Percentiles rank a stretch among this genome's conserved stretches.
phyloP scores from a whole-genome alignment of 2,113 vertebrate species.

The Rhea americana region DNA sequence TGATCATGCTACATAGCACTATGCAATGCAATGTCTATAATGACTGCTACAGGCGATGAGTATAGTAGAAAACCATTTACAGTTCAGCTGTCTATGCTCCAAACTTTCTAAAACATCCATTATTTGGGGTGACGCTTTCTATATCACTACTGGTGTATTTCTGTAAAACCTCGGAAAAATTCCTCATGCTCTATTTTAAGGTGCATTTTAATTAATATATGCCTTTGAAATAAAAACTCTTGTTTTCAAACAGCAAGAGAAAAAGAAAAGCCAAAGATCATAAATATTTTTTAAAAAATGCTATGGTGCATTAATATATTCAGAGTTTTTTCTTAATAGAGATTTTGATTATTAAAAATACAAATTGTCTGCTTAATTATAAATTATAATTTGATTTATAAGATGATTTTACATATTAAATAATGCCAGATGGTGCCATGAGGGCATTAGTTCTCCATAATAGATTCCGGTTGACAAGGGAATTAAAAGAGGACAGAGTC shows the following conservation, averaged over 20 bases:
- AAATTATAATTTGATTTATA: slow-evolving; percentile 70
- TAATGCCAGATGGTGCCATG: slow-evolving; percentile 70
- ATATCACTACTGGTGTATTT: not conserved
- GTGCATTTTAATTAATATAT: not conserved
- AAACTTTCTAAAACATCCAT: not conserved
- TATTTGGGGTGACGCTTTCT: not conserved
- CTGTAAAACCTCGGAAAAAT: not conserved
- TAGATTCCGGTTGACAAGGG: slow-evolving; percentile 60
- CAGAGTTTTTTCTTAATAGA: not conserved
- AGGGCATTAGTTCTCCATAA: slow-evolving; percentile 59
- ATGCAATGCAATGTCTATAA: not conserved
- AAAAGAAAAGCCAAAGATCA: not conserved
- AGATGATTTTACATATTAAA: slow-evolving; percentile 61
- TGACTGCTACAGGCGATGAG: not conserved
- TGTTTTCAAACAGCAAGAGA: not conserved
- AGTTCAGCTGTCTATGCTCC: not conserved
- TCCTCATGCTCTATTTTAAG: not conserved
- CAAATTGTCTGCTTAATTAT: slow-evolving; percentile 67
- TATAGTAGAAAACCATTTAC: not conserved
- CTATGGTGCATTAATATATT: not conserved
- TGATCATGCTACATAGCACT: not conserved
- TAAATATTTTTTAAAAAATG: slow-evolving; percentile 27
- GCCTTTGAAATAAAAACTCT: not conserved
- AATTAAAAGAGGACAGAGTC: slow-evolving; percentile 51
- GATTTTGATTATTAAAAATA: slow-evolving; percentile 69